Evolutionary conservation across 2,797 vertebrate genomes (phyloP).

Genomic region (Amazona finschi): DNA sequence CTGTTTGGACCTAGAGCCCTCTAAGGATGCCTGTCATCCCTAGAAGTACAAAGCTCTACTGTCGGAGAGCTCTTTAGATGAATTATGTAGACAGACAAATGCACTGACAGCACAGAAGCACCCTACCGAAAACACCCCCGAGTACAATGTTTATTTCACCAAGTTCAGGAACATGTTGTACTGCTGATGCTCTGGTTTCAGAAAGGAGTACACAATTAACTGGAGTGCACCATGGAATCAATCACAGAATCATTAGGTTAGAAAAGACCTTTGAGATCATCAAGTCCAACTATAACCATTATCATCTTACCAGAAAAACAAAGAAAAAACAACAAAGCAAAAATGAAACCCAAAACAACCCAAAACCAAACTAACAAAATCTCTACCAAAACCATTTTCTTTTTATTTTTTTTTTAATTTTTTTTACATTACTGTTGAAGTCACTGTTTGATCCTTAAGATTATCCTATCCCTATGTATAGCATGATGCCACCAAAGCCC

Average conservation of each 20-base stretch:
- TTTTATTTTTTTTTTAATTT: not conserved
- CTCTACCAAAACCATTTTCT: fast-evolving
- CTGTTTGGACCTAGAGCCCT: not conserved
- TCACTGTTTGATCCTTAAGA: not conserved
- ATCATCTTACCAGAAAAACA: not conserved
- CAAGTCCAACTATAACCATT: not conserved
- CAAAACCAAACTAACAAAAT: not conserved
- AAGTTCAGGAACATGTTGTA: not conserved
- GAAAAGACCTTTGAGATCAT: not conserved
- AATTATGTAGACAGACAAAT: not conserved
- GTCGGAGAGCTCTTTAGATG: not conserved
- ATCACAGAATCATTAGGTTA: not conserved
- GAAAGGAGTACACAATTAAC: not conserved
- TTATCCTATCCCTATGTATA: not conserved
- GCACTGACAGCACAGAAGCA: not conserved
- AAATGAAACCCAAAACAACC: not conserved
- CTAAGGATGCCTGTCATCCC: not conserved
- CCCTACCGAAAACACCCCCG: not conserved
- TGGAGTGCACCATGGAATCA: not conserved
- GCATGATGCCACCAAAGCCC: not conserved
- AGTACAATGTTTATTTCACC: not conserved
- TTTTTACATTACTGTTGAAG: not conserved
- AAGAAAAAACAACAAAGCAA: not conserved
- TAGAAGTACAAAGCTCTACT: not conserved
- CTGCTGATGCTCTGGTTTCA: not conserved